A percentile compares a stretch with the other conserved stretches of the same genome.
phyloP scores from a whole-genome alignment of 2,888 invertebrate genomes.

The Drosophila maculinotata region DNA sequence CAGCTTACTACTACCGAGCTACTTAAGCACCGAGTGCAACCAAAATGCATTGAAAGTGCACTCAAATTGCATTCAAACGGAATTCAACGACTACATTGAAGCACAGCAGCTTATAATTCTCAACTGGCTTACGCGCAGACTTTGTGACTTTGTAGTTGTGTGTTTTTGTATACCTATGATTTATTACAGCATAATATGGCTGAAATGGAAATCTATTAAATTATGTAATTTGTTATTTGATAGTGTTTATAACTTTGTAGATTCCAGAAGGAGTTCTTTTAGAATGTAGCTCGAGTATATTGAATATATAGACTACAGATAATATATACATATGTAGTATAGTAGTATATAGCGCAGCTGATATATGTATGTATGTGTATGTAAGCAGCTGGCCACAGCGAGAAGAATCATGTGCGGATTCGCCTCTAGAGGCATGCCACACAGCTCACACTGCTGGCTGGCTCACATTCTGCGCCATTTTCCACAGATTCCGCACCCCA shows the following conservation, averaged over 20 bases:
- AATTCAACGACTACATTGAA: too few relatives aligned
- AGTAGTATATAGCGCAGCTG: background rate
- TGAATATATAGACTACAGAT: background rate
- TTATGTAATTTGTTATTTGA: too few relatives aligned
- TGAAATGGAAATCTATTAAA: too few relatives aligned
- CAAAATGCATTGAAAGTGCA: background rate
- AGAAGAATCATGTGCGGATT: constrained; percentile 28
- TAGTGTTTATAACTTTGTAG: too few relatives aligned
- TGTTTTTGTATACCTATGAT: too few relatives aligned
- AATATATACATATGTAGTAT: background rate
- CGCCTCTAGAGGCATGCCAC: constrained; percentile 41
- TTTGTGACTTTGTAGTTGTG: too few relatives aligned
- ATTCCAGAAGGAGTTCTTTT: too few relatives aligned
- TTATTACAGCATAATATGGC: too few relatives aligned
- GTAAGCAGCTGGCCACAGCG: constrained; percentile 13
- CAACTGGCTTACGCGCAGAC: background rate
- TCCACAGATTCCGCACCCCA: constrained; percentile 9
- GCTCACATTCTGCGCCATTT: constrained; percentile 35
- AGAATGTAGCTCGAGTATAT: too few relatives aligned
- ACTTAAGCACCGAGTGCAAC: background rate
- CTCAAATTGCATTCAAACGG: background rate
- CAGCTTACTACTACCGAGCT: too few relatives aligned
- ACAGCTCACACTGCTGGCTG: background rate
- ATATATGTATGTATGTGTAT: constrained; percentile 5
- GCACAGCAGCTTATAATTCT: background rate